Evolutionary conservation across 2,113 vertebrate species (phyloP).

Genomic region (Pelvicachromis taeniatus): DNA sequence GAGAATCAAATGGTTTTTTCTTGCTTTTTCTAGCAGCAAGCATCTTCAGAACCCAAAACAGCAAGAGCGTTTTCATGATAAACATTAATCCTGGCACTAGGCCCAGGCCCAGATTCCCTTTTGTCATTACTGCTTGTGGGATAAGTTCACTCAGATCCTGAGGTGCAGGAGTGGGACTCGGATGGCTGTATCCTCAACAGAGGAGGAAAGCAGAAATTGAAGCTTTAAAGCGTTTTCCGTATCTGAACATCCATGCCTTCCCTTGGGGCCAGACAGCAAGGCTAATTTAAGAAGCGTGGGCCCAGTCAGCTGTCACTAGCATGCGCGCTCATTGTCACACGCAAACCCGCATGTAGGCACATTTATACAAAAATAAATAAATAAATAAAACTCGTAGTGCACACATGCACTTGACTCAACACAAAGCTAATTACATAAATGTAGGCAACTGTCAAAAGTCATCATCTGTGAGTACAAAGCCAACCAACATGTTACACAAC

Average conservation of each 20-base stretch:
- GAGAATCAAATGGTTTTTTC: neutral
- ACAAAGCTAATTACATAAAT: conserved; percentile 46
- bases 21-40: neutral
- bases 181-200: neutral
- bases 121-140: neutral
- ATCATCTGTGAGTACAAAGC: conserved; percentile 38
- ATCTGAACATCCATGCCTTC: conserved; percentile 40
- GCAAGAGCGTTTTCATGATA: neutral
- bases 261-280: conserved; percentile 42
- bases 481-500: conserved; percentile 47
- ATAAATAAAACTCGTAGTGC: neutral
- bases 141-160: neutral
- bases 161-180: neutral
- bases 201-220: neutral
- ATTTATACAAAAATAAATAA: neutral
- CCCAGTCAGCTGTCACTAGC: conserved; percentile 61
- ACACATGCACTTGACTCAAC: neutral
- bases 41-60: conserved; percentile 8
- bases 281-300: conserved; percentile 65
- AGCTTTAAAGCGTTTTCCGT: conserved; percentile 17
- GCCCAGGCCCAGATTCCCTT: neutral
- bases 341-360: conserved; percentile 23
- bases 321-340: conserved; percentile 9
- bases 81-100: conserved; percentile 2
- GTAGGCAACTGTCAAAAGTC: conserved; percentile 59